Evolutionary conservation across 2,888 invertebrate species (phyloP).

Genomic region (Serripes groenlandicus): DNA sequence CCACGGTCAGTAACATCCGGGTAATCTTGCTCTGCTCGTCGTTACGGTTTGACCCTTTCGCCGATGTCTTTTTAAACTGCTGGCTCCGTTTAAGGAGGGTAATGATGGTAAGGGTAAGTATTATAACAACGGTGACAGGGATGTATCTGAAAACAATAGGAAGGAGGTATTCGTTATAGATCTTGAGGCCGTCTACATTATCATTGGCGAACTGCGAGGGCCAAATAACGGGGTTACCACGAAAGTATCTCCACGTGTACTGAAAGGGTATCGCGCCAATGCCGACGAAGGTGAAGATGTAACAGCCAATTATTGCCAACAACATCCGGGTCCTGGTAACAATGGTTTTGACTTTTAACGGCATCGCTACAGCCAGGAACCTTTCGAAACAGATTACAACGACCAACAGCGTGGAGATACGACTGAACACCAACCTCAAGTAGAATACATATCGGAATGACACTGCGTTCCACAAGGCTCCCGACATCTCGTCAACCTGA

Average conservation of each 20-base stretch:
- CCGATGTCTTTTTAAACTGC: slow-evolving; percentile 35
- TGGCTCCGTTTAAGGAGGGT: slow-evolving; percentile 35
- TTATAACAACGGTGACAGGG: slow-evolving; percentile 58
- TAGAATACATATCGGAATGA: slow-evolving; percentile 64
- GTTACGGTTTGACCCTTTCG: slow-evolving; percentile 12
- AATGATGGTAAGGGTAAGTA: slow-evolving; percentile 58
- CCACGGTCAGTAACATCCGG: slow-evolving; percentile 59
- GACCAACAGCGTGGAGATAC: slow-evolving; percentile 62
- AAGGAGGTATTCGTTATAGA: slow-evolving; percentile 64
- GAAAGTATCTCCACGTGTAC: slow-evolving; percentile 54
- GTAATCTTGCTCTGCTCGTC: slow-evolving; percentile 63
- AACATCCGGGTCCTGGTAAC: slow-evolving; percentile 60
- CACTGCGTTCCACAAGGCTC: slow-evolving; percentile 51
- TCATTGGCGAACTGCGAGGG: slow-evolving; percentile 58
- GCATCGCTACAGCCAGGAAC: slow-evolving; percentile 67
- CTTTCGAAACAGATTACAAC: slow-evolving; percentile 64
- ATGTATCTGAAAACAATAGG: slow-evolving; percentile 63
- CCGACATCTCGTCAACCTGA: slow-evolving; percentile 38
- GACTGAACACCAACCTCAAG: slow-evolving; percentile 61
- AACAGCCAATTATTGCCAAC: slow-evolving; percentile 49
- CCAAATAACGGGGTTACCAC: slow-evolving; percentile 50
- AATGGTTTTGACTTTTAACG: slow-evolving; percentile 57
- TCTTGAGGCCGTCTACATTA: slow-evolving; percentile 51
- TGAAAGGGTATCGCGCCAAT: slow-evolving; percentile 53
- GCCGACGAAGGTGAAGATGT: slow-evolving; percentile 45